Percentiles rank a stretch among this genome's conserved stretches.
Conservation (phyloP, 2,888 invertebrate species). For the Hyalella azteca region DNA sequence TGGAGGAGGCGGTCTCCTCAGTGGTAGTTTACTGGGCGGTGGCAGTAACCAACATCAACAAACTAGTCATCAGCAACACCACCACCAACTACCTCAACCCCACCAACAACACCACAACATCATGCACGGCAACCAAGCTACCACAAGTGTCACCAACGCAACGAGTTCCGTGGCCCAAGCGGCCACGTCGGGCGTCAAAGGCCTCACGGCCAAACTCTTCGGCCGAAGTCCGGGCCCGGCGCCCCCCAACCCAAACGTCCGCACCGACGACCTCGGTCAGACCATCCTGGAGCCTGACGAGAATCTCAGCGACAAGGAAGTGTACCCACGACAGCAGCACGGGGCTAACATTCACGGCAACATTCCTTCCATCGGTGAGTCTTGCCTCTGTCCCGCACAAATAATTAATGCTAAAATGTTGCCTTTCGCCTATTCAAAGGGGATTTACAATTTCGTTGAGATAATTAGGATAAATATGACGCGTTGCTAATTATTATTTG, state of each 20-base stretch:
- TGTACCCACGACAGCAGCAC: constrained; percentile 68
- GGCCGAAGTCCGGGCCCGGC: constrained; percentile 17
- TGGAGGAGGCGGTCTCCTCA: constrained; percentile 3
- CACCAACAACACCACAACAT: constrained; percentile 18
- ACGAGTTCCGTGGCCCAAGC: constrained; percentile 37
- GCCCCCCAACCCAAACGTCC: constrained; percentile 35
- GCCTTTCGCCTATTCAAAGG: no score
- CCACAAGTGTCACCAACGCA: not conserved
- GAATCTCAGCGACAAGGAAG: constrained; percentile 86
- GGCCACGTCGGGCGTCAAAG: constrained; percentile 38
- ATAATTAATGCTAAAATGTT: no score
- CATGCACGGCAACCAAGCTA: constrained; percentile 12
- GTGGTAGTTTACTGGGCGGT: constrained; percentile 19
- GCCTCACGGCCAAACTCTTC: constrained; percentile 5
- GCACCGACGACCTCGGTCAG: constrained; percentile 64
- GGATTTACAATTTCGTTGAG: no score
- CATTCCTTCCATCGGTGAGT: constrained; percentile 67
- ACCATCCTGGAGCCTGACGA: constrained; percentile 82
- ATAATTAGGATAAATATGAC: no score
- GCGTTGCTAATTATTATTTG: no score
- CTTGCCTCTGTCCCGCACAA: no score
- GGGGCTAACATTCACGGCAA: not conserved
- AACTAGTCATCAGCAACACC: not conserved
- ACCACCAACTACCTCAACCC: constrained; percentile 12
- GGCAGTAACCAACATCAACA: not conserved